Evolutionary conservation across 2,797 vertebrate genomes (phyloP), one percentile per base, ranked within the genome.

Genomic region (Aldrovandia affinis): DNA sequence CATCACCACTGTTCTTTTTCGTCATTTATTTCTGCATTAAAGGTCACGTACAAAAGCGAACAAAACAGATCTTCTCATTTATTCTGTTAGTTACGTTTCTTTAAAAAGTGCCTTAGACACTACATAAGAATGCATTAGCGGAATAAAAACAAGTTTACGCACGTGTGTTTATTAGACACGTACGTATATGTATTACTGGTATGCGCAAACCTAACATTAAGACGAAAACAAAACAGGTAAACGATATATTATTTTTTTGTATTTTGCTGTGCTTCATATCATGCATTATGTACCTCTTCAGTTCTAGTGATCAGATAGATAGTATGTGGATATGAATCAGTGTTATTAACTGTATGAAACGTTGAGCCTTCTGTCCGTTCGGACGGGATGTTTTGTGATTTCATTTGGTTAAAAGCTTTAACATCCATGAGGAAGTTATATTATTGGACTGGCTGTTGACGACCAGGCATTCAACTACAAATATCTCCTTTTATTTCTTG

Each of bases 71-170:
- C 61, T 63, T 36, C 83, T 86, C 65, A 85, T 83, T 47, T 63
- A 63, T 82, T 86, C 78, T 89, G 86, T 83, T 83, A 54, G 50
- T 85, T 91, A 89, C 93, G 95, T 96, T 96, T 97, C 96, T 93
- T 93, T 92, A 95, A 95, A 95, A 97, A 97, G 97, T 98, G 98
- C 97, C 97, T 98, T 98, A 96, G 97, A 97, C 97, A 97, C 97
- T 97, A 95, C 96, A 90, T 95, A 96, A 96, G 96, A 97, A 94
- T 95, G 96, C 93, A 95, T 96, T 91, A 93, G 91, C 44, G 75
- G 91, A 90, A 84, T 90, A 93, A 93, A n/a, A 88, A 94, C 92
- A 83, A 88, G 7, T 94, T 93, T 93, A 93, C 94, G 89, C 52
- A 20, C 91, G 94, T 93, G 91, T 88, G 93, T 89, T 92, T 93